Evolutionary conservation across 2,888 invertebrate genomes (phyloP).

Genomic region (Bombylius discolor): DNA sequence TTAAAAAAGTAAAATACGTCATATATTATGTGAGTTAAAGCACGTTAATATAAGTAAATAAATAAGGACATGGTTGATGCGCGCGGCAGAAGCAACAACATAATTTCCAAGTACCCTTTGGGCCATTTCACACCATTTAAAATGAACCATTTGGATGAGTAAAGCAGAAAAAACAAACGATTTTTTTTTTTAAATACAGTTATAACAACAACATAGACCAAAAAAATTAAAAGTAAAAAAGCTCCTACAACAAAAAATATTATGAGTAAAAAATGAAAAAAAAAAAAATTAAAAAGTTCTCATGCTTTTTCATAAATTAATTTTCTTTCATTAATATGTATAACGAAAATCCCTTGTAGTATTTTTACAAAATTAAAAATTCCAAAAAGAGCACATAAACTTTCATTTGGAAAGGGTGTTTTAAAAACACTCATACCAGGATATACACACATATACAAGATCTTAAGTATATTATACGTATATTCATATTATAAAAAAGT

Average conservation of each 20-base stretch:
- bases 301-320: constrained; percentile 6
- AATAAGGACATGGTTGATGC: background rate
- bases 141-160: background rate
- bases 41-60: background rate
- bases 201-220: no score
- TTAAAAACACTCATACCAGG: no score
- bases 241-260: background rate
- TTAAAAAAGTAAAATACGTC: background rate
- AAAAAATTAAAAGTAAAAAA: background rate
- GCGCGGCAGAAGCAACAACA: no score
- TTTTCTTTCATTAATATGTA: constrained; percentile 11
- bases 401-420: background rate
- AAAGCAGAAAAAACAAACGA: no score
- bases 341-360: constrained; percentile 1
- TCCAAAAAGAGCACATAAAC: constrained; percentile 4
- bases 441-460: no score
- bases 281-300: no score
- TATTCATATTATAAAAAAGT: no score
- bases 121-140: constrained; percentile 3
- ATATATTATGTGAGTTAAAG: no score
- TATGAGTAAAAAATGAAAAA: background rate
- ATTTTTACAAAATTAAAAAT: constrained; percentile 10
- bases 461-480: no score
- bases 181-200: no score
- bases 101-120: background rate